These are phyloP conservation scores for Octopus bimaculoides DNA, from an alignment of 1,140 invertebrate species.

Conservation along the genomic window DNA sequence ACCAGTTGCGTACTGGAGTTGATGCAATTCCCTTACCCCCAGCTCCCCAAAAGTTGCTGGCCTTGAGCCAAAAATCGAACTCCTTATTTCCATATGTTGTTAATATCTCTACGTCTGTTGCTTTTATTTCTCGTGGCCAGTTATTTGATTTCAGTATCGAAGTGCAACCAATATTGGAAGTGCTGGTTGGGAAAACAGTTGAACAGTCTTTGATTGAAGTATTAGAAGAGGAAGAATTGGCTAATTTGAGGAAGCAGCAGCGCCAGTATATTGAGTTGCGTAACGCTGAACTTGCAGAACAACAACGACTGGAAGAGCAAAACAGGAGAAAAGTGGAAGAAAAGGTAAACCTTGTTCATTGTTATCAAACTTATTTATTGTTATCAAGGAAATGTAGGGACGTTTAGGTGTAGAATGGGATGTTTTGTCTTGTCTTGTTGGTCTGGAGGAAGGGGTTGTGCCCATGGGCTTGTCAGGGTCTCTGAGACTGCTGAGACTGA, in stretches of 20 bases:
- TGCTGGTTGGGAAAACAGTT: conserved; percentile 81
- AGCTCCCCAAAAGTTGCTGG: too few relatives aligned
- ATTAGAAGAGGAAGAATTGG: conserved; percentile 62
- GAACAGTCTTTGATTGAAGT: conserved; percentile 81
- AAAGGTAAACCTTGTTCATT: conserved; percentile 43
- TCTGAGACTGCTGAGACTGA: too few relatives aligned
- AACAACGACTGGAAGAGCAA: conserved; percentile 71
- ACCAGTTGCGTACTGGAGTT: too few relatives aligned
- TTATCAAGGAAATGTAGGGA: too few relatives aligned
- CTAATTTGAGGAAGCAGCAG: conserved; percentile 74
- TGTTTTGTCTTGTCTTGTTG: too few relatives aligned
- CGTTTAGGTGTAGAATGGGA: too few relatives aligned
- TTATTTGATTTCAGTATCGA: conserved; percentile 80
- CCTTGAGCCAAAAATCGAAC: too few relatives aligned
- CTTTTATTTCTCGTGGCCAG: conserved; percentile 39
- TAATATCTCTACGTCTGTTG: background rate
- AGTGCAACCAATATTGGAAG: conserved; percentile 82
- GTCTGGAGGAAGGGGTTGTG: too few relatives aligned
- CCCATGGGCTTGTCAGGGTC: too few relatives aligned
- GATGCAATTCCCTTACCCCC: too few relatives aligned
- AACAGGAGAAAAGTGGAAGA: conserved; percentile 67
- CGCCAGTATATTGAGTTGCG: conserved; percentile 71
- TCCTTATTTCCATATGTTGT: too few relatives aligned
- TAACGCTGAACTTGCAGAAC: conserved; percentile 75
- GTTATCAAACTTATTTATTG: too few relatives aligned